These are phyloP conservation scores for Agrilus cyanescens DNA, from an alignment of 2,888 invertebrate genomes.

Conservation along the genomic window DNA sequence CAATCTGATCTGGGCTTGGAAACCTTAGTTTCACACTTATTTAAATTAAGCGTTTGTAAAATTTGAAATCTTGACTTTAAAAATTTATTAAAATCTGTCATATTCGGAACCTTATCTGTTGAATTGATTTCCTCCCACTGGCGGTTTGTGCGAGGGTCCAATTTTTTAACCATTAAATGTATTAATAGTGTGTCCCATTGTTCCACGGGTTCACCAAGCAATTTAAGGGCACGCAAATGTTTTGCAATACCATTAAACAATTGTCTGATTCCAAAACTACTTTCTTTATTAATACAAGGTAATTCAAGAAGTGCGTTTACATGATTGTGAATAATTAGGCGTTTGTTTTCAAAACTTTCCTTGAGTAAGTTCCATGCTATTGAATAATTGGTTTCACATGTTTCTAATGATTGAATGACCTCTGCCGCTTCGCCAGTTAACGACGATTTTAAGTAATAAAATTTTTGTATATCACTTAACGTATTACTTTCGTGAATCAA, in stretches of 20 bases:
- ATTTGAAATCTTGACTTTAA: neutral
- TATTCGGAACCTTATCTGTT: neutral
- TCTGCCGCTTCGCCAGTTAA: constrained; percentile 9
- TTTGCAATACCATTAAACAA: constrained; percentile 4
- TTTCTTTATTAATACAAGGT: neutral
- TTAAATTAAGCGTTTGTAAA: neutral
- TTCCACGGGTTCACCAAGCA: neutral
- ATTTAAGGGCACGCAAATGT: constrained; percentile 4
- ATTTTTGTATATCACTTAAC: constrained; percentile 8
- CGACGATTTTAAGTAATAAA: constrained; percentile 9
- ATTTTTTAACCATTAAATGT: neutral
- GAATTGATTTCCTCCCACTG: neutral
- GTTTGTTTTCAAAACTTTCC: constrained; percentile 14
- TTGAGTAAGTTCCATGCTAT: constrained; percentile 14
- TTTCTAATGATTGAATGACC: constrained; percentile 11
- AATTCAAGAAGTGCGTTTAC: constrained; percentile 12
- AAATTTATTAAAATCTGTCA: neutral
- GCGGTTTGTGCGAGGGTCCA: neutral
- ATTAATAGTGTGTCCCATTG: constrained; percentile 1
- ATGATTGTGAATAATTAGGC: constrained; percentile 14
- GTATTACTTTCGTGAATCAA: constrained; percentile 7
- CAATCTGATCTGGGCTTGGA: too few relatives aligned
- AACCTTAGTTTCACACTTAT: neutral
- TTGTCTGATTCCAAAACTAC: constrained; percentile 1
- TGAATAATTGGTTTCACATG: constrained; percentile 12